A percentile compares a stretch with the other conserved stretches of the same genome.
Evolutionary conservation across 2,888 invertebrate genomes (phyloP).

Genomic region (Flexamia atlantica): DNA sequence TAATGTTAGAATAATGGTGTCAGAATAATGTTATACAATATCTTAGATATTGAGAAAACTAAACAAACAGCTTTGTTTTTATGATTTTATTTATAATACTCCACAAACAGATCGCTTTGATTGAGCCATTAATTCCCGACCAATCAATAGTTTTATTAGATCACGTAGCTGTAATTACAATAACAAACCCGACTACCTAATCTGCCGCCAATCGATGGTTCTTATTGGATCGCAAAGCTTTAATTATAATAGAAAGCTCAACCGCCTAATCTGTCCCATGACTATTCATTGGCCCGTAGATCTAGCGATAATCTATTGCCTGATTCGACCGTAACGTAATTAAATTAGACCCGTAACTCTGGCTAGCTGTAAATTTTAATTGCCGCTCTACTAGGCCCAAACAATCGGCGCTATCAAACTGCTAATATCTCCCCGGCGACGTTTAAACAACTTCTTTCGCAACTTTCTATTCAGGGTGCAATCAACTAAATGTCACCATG

Average conservation of each 20-base stretch:
- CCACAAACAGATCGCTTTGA: too few relatives aligned
- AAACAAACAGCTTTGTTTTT: too few relatives aligned
- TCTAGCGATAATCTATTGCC: not conserved
- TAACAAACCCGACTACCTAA: too few relatives aligned
- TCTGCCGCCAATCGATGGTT: too few relatives aligned
- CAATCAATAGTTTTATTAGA: too few relatives aligned
- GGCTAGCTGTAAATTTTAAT: slow-evolving; percentile 20
- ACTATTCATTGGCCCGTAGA: slow-evolving; percentile 13
- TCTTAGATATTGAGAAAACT: too few relatives aligned
- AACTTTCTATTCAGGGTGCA: slow-evolving; percentile 5
- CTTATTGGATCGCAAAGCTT: not conserved
- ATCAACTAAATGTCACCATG: not conserved
- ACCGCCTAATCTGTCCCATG: slow-evolving; percentile 2
- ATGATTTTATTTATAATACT: too few relatives aligned
- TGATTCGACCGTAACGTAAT: not conserved
- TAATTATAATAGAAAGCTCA: not conserved
- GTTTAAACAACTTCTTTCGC: slow-evolving; percentile 16
- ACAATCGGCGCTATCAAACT: slow-evolving; percentile 37
- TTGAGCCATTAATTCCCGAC: too few relatives aligned
- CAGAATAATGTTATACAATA: too few relatives aligned
- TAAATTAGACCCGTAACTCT: slow-evolving; percentile 7
- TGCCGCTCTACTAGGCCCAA: not conserved
- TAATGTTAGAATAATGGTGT: too few relatives aligned
- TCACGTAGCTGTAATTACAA: too few relatives aligned
- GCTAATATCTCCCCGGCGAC: slow-evolving; percentile 8